Evolutionary conservation across 2,797 vertebrate species (phyloP), one percentile per base, ranked within the genome.

Genomic region (Parauchenoglanis ngamensis): DNA sequence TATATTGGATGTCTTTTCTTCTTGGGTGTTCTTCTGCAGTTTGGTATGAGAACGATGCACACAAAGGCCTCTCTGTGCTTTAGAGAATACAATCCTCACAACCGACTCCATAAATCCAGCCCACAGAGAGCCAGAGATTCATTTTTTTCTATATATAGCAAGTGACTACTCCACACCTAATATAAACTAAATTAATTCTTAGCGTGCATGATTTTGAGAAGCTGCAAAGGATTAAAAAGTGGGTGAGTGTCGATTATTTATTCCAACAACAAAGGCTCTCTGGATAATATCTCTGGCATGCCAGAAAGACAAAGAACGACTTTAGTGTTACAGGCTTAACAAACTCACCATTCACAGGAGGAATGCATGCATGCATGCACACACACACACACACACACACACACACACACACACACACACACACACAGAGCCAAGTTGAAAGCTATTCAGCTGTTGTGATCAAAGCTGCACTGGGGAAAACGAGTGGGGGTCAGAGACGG

Each of bases 301-400:
- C 52, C 87, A 90, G 57, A 85, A 80, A 91, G 63, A 90, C 89
- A 90, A 90, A 90, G 86, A 81, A 90, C 4, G 40, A 90, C 89
- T 90, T 89, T 73, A 89, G 88, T 90, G 87, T 87, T 89, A 91
- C 88, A 87, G 90, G 89, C 87, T 91, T 90, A 88, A 90, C 90
- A 92, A 91, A 93, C 90, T 90, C 90, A 88, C 90, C 82, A 90
- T 91, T 92, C 91, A 93, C 89, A 92, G 77, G 88, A 93, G 92
- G 93, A 95, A 95, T 94, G 93, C 72, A 21, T 44, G 25, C 4
- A 7, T 23, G 17, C 56, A 61, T 80, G 54, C 61, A 40, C 86
- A 81, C 63, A 77, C 86, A 63, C 75, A 35, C 86, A 83, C 70
- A 79, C 89, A 84, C 63, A 40, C 77, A 52, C n/a, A 49, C 70